Base-by-base conservation (phyloP, 2,113 vertebrate species). In the Microcebus tavaratra region DNA sequence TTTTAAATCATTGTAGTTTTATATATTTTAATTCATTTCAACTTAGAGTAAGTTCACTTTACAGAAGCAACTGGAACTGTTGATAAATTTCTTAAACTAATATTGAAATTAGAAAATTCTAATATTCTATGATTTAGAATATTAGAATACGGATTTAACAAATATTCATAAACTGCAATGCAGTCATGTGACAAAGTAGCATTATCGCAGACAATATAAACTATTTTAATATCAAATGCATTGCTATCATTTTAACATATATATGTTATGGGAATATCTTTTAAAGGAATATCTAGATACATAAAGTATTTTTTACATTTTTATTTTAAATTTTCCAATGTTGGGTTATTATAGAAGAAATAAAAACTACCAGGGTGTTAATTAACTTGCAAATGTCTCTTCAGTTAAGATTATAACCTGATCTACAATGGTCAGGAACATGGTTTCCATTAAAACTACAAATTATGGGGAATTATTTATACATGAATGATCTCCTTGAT, bases 1-100 rank as follows among this genome's bases (percentile, higher is more conserved):
- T 96, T 53, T 61, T 65, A 85, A 76, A 83, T 94, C 67, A 70
- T 34, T 81, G 13, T 57, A 86, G 68, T 83, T 84, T 31, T 29
- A 21, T 50, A 34, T 68, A 34, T 45, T 45, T 93, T 55, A 73
- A 80, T 70, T 88, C 55, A 92, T 88, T 88, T 97, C 27, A 82
- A n/a, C 95, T 94, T 92, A 48, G 45, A 95, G 68, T 90, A 92
- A 72, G 25, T 39, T 72, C 45, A 70, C 29, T 92, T 29, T 81
- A 10, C 59, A 95, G 29, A 36, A 91, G 34, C 31, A 91, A 96
- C 4, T 82, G 61, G 23, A 72, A 85, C 84, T 88, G 57, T 86
- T 59, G 67, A 67, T 89, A 70, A 80, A 86, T 65, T 53, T 67
- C 70, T 97, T 86, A 89, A 88, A 84, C 27, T 42, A 68, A 85